phyloP scores from a whole-genome alignment of 2,113 vertebrate species.

The Furnarius figulus region DNA sequence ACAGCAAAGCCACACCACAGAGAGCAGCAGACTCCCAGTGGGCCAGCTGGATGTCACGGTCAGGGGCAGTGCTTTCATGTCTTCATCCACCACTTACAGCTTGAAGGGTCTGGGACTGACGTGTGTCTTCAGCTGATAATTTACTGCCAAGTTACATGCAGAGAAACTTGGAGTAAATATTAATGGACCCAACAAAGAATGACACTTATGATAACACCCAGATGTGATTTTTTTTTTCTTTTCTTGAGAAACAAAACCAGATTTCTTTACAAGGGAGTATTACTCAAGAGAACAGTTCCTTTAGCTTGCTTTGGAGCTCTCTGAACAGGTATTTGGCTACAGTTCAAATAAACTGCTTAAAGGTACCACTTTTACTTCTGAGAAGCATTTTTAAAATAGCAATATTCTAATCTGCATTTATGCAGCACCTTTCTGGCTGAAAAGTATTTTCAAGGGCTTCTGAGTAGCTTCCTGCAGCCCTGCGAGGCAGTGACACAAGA shows the following conservation, averaged over 20 bases:
- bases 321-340: neutral
- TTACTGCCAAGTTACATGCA: neutral
- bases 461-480: neutral
- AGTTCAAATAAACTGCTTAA: neutral
- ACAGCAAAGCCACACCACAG: neutral
- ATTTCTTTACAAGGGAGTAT: neutral
- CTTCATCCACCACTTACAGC: neutral
- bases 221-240: neutral
- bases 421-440: neutral
- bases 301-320: neutral
- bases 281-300: neutral
- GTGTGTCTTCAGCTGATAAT: neutral
- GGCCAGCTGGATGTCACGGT: neutral
- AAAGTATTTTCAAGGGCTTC: slow-evolving; percentile 8
- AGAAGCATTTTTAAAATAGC: neutral
- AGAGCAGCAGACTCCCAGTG: neutral
- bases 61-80: neutral
- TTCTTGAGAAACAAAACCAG: neutral
- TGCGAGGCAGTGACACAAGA: neutral
- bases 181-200: neutral
- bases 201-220: neutral
- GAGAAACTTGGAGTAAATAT: neutral
- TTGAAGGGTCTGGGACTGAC: neutral
- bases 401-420: neutral
- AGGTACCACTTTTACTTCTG: slow-evolving; percentile 2